Conservation (phyloP, 2,888 invertebrate genomes). For the Hydraecia micacea region DNA sequence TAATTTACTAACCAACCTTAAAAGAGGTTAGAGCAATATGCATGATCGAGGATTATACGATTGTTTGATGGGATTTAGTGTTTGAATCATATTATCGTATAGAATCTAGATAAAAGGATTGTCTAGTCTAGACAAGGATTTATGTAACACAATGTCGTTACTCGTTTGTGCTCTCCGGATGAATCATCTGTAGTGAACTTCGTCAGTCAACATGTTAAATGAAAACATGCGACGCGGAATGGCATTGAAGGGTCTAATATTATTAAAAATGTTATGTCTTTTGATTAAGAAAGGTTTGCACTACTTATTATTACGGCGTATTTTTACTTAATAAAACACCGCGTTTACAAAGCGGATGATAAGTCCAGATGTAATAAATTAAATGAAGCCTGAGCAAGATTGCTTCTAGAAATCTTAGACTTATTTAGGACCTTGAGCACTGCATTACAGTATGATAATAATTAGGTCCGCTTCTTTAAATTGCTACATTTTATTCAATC, state of each 20-base stretch:
- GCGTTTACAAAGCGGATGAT: neutral
- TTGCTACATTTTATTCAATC: conserved; percentile 13
- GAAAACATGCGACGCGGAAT: conserved; percentile 19
- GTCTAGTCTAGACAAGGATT: conserved; percentile 44
- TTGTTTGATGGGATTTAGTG: conserved; percentile 25
- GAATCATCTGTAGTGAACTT: conserved; percentile 52
- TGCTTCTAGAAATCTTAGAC: conserved; percentile 17
- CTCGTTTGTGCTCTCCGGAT: conserved; percentile 27
- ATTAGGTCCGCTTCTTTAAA: conserved; percentile 1
- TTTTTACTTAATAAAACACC: conserved; percentile 16
- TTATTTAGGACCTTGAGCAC: conserved; percentile 3
- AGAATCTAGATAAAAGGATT: conserved; percentile 32
- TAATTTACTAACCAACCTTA: conserved; percentile 36
- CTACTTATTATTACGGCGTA: neutral
- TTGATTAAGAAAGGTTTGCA: neutral
- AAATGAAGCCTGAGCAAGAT: conserved; percentile 1
- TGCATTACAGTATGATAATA: neutral
- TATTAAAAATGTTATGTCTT: conserved; percentile 2
- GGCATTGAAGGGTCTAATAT: conserved; percentile 30
- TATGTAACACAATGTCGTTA: conserved; percentile 50
- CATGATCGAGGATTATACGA: conserved; percentile 2
- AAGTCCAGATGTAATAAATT: neutral
- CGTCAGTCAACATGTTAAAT: conserved; percentile 23
- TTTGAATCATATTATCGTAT: conserved; percentile 10
- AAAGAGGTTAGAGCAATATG: conserved; percentile 26